Evolutionary conservation across 2,888 invertebrate species (phyloP), one percentile per base, ranked within the genome.

Genomic region (Lampropteryx suffumata): DNA sequence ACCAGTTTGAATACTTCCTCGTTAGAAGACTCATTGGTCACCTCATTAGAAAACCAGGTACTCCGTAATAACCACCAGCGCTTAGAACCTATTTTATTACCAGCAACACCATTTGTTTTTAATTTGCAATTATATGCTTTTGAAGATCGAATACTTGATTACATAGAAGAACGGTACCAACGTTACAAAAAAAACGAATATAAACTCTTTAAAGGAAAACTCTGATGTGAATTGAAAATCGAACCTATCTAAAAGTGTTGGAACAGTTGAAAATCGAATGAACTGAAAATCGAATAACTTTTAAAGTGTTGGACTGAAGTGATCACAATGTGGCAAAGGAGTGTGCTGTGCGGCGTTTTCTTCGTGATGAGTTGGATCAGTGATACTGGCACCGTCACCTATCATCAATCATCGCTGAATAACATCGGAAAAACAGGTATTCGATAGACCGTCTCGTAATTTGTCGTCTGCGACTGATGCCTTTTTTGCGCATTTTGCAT

Each of bases 351-450:
- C 45, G 67, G 73, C 27, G 57, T 79, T 24, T 34, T 87, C 46
- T 58, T 88, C 17, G 59, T 85, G 65, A 73, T 83, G 73, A 71
- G 75, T 47, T 88, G 81, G 73, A 76, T 87, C 26, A 81, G 73
- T 9, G 71, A 78, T 48, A 79, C 83, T 17, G 75, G 76, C 44
- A 82, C 87, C 0, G 84, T 82, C 51, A 59, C 57, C 42, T 84
- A 76, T 59, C 80, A 77, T 51, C 80, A 78, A 53, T 62, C 76
- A 3, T 62, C 76, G 8, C 61, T 81, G 39, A 74, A 73, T 53
- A 70, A 62, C 43, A 61, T 79, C 53, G 78, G 72, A 26, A 87
- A 87, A 57, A 58, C 86, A 81, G 85, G 76, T 81, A 84, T n/a
- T n/a, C n/a, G n/a, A n/a, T n/a, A n/a, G n/a, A n/a, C n/a, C n/a